phyloP scores from a whole-genome alignment of 2,797 vertebrate species.

The Bradypodion pumilum region DNA sequence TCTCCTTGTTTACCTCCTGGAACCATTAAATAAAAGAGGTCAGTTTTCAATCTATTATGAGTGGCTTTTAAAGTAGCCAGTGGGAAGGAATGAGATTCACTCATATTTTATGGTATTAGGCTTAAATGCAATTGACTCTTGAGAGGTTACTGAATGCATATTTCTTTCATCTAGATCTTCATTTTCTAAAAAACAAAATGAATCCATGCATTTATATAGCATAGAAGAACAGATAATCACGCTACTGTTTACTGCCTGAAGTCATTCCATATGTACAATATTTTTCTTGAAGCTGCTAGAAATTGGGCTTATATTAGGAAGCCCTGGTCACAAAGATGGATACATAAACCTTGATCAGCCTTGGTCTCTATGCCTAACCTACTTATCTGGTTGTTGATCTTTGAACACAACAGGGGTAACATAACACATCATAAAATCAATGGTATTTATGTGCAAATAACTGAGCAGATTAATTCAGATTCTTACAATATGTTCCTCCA shows the following conservation, averaged over 20 bases:
- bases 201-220: neutral
- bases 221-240: neutral
- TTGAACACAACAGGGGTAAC: neutral
- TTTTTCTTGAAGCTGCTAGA: neutral
- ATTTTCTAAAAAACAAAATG: conserved; percentile 26
- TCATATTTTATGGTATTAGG: neutral
- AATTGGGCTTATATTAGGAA: neutral
- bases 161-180: conserved; percentile 5
- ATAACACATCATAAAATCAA: neutral
- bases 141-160: neutral
- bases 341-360: neutral
- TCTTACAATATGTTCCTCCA: neutral
- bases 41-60: conserved; percentile 30
- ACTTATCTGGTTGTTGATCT: neutral
- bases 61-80: conserved; percentile 17
- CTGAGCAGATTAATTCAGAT: neutral
- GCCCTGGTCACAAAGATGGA: too few species aligned
- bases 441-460: neutral
- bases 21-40: conserved; percentile 36
- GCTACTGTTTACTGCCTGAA: neutral
- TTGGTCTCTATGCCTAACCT: neutral
- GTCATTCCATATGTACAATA: neutral
- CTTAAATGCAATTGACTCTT: neutral
- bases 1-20: conserved; percentile 38
- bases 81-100: neutral